Conservation (phyloP, 2,888 invertebrate genomes). For the Xanthorhoe spadicearia region DNA sequence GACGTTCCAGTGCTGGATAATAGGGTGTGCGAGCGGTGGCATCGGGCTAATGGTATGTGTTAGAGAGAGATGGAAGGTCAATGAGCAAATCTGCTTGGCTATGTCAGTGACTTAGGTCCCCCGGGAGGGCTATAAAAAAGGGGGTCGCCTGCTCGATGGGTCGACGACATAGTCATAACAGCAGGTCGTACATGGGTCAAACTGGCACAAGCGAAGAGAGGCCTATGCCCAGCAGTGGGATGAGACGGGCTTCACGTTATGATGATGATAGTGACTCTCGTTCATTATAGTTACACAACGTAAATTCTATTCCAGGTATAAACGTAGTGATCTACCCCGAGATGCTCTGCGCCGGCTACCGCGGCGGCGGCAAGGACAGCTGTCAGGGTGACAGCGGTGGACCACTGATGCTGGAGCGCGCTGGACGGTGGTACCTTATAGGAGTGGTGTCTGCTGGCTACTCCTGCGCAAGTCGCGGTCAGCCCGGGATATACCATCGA, state of each 20-base stretch:
- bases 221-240: too few species aligned
- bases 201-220: too few species aligned
- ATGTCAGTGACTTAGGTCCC: too few species aligned
- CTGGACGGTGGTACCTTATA: constrained; percentile 95
- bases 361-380: constrained; percentile 93
- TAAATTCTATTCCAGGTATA: constrained; percentile 83
- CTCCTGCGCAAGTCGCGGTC: constrained; percentile 96
- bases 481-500: constrained; percentile 97
- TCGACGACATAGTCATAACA: too few species aligned
- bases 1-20: constrained; percentile 97
- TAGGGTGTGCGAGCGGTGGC: constrained; percentile 88
- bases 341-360: constrained; percentile 97
- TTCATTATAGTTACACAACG: too few species aligned
- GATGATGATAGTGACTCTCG: too few species aligned
- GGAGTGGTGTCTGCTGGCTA: constrained; percentile 97
- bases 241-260: too few species aligned
- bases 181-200: too few species aligned
- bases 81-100: too few species aligned
- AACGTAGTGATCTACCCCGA: constrained; percentile 96
- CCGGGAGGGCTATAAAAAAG: too few species aligned
- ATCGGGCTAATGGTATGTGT: constrained; percentile 84
- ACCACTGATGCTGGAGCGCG: constrained; percentile 94
- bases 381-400: constrained; percentile 94
- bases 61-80: too few species aligned
- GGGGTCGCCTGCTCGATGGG: too few species aligned